Evolutionary conservation across 2,113 vertebrate genomes (phyloP).

Genomic region (Pantherophis guttatus): DNA sequence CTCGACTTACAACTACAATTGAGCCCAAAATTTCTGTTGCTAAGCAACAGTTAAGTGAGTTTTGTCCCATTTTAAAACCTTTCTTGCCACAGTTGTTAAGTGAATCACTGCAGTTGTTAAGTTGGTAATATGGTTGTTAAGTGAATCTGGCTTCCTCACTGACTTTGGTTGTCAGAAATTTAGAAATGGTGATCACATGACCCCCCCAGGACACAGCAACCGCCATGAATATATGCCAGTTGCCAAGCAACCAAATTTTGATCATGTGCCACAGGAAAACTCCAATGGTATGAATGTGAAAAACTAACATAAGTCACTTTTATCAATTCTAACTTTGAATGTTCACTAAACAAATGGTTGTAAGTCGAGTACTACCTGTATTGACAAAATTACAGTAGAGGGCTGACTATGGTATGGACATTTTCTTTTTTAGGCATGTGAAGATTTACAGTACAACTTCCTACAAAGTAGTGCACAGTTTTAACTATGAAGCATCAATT

Average conservation of each 20-base stretch:
- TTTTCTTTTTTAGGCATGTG: conserved; percentile 79
- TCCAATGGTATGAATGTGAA: background rate
- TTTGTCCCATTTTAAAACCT: background rate
- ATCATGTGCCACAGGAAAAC: background rate
- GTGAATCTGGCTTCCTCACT: background rate
- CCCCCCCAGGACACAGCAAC: background rate
- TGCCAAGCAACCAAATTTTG: background rate
- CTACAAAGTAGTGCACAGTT: conserved; percentile 95
- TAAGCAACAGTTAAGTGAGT: background rate
- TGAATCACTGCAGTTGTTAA: background rate
- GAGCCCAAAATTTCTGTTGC: background rate
- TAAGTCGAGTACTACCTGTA: background rate
- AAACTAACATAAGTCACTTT: background rate
- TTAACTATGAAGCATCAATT: conserved; percentile 89
- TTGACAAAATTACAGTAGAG: background rate
- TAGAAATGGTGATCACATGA: background rate
- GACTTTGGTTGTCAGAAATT: background rate
- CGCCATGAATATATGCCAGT: background rate
- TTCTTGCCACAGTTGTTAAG: background rate
- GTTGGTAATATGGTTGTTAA: background rate
- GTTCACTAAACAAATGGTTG: background rate
- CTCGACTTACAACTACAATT: background rate
- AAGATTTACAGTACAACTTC: conserved; percentile 94
- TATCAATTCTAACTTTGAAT: background rate
- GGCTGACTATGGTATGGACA: background rate